phyloP scores from a whole-genome alignment of 1,140 invertebrate genomes.

The Atta cephalotes region DNA sequence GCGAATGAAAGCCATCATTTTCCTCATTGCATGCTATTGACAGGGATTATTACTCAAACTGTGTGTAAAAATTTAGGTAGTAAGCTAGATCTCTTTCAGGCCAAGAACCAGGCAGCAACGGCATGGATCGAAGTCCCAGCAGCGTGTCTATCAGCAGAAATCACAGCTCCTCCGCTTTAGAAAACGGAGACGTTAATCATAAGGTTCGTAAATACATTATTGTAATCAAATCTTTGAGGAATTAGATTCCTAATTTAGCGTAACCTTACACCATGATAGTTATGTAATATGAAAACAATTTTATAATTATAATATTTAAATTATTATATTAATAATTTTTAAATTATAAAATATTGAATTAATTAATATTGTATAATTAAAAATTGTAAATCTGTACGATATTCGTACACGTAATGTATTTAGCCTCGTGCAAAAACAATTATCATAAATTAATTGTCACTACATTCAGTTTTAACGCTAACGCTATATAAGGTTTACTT shows the following conservation, averaged over 20 bases:
- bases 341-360: background rate
- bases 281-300: background rate
- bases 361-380: background rate
- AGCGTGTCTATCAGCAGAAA: conserved; percentile 92
- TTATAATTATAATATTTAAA: background rate
- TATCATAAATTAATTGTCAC: background rate
- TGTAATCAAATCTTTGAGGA: background rate
- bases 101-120: conserved; percentile 82
- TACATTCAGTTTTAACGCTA: too few relatives aligned
- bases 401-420: background rate
- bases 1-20: conserved; percentile 26
- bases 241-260: background rate
- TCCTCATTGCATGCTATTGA: conserved; percentile 2
- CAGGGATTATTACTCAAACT: background rate
- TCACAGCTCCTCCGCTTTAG: conserved; percentile 90
- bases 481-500: too few relatives aligned
- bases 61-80: conserved; percentile 74
- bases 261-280: background rate
- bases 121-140: conserved; percentile 93
- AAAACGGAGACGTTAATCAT: conserved; percentile 90
- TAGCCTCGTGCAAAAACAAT: background rate
- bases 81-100: conserved; percentile 84
- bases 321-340: conserved; percentile 1
- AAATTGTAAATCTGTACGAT: background rate
- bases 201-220: conserved; percentile 76